Base-by-base conservation (phyloP, 1,140 invertebrate species). In the Leptopilina clavipes region DNA sequence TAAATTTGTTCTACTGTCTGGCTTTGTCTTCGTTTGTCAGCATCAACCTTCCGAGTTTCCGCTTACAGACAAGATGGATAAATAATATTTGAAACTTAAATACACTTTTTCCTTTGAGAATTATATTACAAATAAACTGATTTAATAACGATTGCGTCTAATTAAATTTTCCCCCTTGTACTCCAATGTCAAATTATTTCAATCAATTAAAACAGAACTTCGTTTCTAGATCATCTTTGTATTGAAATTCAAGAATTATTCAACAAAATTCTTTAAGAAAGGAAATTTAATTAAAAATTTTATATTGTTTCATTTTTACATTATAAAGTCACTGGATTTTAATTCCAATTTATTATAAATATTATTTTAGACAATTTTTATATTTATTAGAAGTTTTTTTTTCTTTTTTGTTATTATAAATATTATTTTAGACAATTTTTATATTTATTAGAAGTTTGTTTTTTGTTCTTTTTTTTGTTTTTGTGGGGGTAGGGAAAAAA, bases 11-110 rank as follows among this genome's bases (percentile, higher is more conserved):
- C 22, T 10, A 65, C 56, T 65, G 56, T 25, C 22, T 9, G 22
- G 22, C 19, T 25, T 54, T 54, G 22, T 25, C 19, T 14, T 12
- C 11, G 11, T 25, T 14, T 10, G 14, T 18, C 6, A 6, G 37
- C 37, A 40, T 40, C 18, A 65, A 14, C 22, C 10, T 14, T 65
- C 10, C 19, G 14, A 22, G 56, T 31, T 65, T 52, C 48, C 22
- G 22, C 11, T 65, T 59, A 25, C 56, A 14, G 48, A 52, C 48
- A 52, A 17, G n/a, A 52, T 52, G 17, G 48, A n/a, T n/a, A 52
- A 52, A 52, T 52, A 52, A 52, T 52, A 52, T 52, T 52, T 52
- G n/a, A 52, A 52, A 52, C 48, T 52, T 17, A 52, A 52, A 52
- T 52, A 52, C 7, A 17, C 14, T 6, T 3, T 17, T 11, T 31